A percentile compares a stretch with the other conserved stretches of the same genome.
phyloP scores from a whole-genome alignment of 2,888 invertebrate genomes.

The Andrena chrysosceles region DNA sequence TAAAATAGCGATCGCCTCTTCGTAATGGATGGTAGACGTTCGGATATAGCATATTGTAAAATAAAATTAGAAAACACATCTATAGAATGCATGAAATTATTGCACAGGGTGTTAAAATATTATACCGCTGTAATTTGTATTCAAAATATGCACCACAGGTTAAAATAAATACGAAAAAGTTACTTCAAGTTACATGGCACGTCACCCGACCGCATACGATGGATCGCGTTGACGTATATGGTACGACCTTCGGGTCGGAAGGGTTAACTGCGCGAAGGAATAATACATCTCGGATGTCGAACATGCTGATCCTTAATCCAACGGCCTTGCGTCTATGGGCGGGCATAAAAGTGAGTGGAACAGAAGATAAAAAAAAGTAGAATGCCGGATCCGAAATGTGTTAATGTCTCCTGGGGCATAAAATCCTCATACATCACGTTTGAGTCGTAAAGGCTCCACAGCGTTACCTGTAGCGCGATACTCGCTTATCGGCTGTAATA shows the following conservation, averaged over 20 bases:
- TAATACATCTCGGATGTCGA: neutral
- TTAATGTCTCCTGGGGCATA: conserved; percentile 20
- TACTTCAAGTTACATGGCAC: too few relatives aligned
- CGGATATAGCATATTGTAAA: too few relatives aligned
- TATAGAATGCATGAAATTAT: too few relatives aligned
- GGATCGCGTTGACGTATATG: too few relatives aligned
- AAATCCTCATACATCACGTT: conserved; percentile 31
- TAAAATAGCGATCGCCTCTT: too few relatives aligned
- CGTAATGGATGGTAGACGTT: too few relatives aligned
- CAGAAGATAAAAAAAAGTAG: conserved; percentile 19
- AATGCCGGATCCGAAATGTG: conserved; percentile 44
- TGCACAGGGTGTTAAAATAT: too few relatives aligned
- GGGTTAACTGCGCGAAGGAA: neutral
- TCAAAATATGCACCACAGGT: too few relatives aligned
- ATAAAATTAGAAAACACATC: too few relatives aligned
- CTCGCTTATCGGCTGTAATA: neutral
- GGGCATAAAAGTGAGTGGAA: conserved; percentile 36
- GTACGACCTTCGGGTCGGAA: neutral
- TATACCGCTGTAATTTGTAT: too few relatives aligned
- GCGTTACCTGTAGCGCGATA: neutral
- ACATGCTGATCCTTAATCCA: conserved; percentile 27
- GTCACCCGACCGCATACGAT: too few relatives aligned
- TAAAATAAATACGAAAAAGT: too few relatives aligned
- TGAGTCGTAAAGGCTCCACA: neutral
- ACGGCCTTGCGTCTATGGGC: conserved; percentile 26